phyloP scores from a whole-genome alignment of 37 sponge, comb jelly and placozoan genomes.

The Agelas oroides region DNA sequence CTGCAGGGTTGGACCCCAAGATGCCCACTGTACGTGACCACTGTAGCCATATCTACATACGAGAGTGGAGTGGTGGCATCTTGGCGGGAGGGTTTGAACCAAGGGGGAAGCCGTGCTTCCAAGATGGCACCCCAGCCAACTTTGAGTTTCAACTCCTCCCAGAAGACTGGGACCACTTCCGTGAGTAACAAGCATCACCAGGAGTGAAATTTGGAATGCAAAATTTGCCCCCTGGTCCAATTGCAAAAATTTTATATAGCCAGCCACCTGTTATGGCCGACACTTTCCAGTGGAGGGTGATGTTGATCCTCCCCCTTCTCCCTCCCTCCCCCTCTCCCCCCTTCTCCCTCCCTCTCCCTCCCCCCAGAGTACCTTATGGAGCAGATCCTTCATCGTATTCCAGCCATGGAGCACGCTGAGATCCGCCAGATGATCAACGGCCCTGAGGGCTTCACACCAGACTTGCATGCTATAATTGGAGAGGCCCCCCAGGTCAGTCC shows the following conservation, averaged over 20 bases:
- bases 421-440: slow-evolving; percentile 58
- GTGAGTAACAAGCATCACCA: too few relatives aligned
- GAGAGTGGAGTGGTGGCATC: slow-evolving; percentile 70
- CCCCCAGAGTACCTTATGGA: slow-evolving; percentile 54
- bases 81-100: slow-evolving; percentile 62
- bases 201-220: too few relatives aligned
- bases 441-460: slow-evolving; percentile 88
- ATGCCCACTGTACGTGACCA: slow-evolving; percentile 58
- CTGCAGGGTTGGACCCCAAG: slow-evolving; percentile 40
- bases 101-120: slow-evolving; percentile 38
- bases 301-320: too few relatives aligned
- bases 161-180: slow-evolving; percentile 74
- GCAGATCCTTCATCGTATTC: slow-evolving; percentile 43
- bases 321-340: too few relatives aligned
- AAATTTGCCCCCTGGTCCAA: too few relatives aligned
- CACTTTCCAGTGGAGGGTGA: too few relatives aligned
- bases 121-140: slow-evolving; percentile 33
- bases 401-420: slow-evolving; percentile 45
- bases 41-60: slow-evolving; percentile 25
- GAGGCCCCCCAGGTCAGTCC: slow-evolving; percentile 75
- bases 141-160: slow-evolving; percentile 68
- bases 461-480: slow-evolving; percentile 76
- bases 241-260: too few relatives aligned
- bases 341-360: too few relatives aligned
- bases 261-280: too few relatives aligned